Base-by-base conservation (phyloP, 92 coral and sea anemone species). In the Porites lobata region DNA sequence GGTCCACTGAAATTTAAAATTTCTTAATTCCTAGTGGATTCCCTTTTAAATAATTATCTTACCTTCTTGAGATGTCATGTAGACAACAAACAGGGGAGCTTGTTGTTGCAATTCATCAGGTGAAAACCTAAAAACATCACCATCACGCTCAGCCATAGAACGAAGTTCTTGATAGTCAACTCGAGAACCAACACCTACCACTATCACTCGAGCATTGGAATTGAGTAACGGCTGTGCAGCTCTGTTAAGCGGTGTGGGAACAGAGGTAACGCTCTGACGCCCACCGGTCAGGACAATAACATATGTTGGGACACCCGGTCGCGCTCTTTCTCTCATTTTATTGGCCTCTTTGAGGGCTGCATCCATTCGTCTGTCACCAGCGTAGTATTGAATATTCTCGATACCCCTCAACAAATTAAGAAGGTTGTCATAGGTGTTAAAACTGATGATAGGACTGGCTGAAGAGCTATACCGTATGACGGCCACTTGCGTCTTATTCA, bases 121-220 rank as follows among this genome's bases (percentile, higher is more conserved):
- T 17, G 85, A 90, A 59, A 82, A 17, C 68, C 84, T 77, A 50
- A 73, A 92, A 1, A 92, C 79, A 59, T 89, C 91, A 14, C 92
- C 79, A 52, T 89, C 86, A 11, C 65, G 87, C 20, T 58, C 65
- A 56, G 80, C 75, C 69, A 92, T 83, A 24, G 84, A 87, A 12
- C 85, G 81, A 38, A 92, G 65, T 78, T 92, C 95, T 52, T 52
- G 76, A 17, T 75, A 65, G 20, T 76, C 67, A 12, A 90, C 94
- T 22, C 81, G 81, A 68, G 92, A 80, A 21, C 99, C 99, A 21
- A 96, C 82, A 52, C 96, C 95, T 7, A 96, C 93, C 9, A 90
- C 96, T 72, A 89, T 91, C 84, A 91, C 75, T 54, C 91, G 91
- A 15, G 96, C 96, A 13, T 75, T 89, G 51, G 86, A 87, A 15